Evolutionary conservation across 2,888 invertebrate genomes (phyloP).

Genomic region (Drosophila paranaensis): DNA sequence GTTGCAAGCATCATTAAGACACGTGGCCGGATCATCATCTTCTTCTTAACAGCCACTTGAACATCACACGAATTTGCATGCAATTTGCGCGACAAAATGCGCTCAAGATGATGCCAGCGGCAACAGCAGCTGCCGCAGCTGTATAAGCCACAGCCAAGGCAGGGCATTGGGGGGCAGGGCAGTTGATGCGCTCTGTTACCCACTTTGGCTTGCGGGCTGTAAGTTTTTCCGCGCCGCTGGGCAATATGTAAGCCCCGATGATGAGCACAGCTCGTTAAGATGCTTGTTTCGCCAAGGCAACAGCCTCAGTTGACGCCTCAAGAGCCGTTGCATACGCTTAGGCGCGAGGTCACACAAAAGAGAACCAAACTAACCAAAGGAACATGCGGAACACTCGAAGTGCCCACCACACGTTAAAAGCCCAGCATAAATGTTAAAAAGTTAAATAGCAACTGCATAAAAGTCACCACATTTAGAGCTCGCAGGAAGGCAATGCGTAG

Average conservation of each 20-base stretch:
- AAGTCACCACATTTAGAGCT: constrained; percentile 61
- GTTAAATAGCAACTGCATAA: constrained; percentile 58
- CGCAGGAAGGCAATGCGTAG: neutral
- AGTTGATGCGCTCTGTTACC: constrained; percentile 44
- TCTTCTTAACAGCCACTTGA: constrained; percentile 75
- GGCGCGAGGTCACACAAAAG: constrained; percentile 43
- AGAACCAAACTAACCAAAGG: constrained; percentile 6
- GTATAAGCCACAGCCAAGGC: constrained; percentile 34
- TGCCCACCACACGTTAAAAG: constrained; percentile 10
- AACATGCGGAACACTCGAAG: constrained; percentile 1
- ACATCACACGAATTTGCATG: constrained; percentile 75
- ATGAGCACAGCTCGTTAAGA: constrained; percentile 59
- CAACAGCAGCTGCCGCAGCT: constrained; percentile 27
- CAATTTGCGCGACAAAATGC: constrained; percentile 71
- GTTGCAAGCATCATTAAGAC: constrained; percentile 74
- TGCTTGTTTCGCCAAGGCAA: constrained; percentile 54
- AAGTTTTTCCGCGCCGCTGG: constrained; percentile 51
- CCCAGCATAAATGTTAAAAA: constrained; percentile 64
- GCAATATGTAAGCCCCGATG: constrained; percentile 48
- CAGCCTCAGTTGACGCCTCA: constrained; percentile 24
- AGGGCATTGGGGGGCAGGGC: constrained; percentile 16
- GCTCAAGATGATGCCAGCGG: constrained; percentile 42
- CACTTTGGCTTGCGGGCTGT: constrained; percentile 39
- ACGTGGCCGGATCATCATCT: constrained; percentile 60
- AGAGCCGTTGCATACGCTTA: constrained; percentile 58